Base-by-base conservation (phyloP, 1,140 invertebrate species). In the Cydia splendana region DNA sequence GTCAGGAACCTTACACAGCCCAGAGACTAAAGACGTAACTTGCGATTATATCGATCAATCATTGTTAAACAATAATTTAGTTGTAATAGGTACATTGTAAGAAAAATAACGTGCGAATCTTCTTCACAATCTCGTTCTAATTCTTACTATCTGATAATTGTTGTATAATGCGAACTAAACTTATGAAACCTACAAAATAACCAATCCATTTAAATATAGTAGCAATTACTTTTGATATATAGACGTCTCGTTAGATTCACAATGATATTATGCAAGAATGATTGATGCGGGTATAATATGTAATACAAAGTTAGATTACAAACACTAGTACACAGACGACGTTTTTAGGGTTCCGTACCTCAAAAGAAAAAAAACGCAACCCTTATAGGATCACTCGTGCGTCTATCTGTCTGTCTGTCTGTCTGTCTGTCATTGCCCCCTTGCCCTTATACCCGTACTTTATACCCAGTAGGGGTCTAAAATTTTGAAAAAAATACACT, bases 241-340 rank as follows among this genome's bases (percentile, higher is more conserved):
- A 71, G 67, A 71, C 67, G n/a, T 71, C 67, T 71, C 12, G 34
- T 71, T 38, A 71, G 67, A 71, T 71, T 42, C 24, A 71, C 67
- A 71, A 71, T 71, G 7, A 20, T 18, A n/a, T 71, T 71, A 71
- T 38, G 67, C 34, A 71, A 38, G 67, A 38, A 71, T 45, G 34
- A 71, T 42, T 10, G 30, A 71, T 71, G 34, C 34, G 67, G 45
- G 7, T 42, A 30, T 42, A 71, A 45, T 42, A 45, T 45, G 42
- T 45, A 45, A 48, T 48, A 48, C 4, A 48, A 34, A 13, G 65
- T 30, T 30, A 30, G 9, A 34, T 69, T 69, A 38, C 28, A 15
- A 15, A 34, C 24, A 67, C 0, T 6, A 69, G 65, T 69, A 28
- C 12, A 65, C 53, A 57, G 45, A 48, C 45, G 45, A 45, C 42